phyloP scores from a whole-genome alignment of 2,888 invertebrate genomes.

The Aplocera efformata region DNA sequence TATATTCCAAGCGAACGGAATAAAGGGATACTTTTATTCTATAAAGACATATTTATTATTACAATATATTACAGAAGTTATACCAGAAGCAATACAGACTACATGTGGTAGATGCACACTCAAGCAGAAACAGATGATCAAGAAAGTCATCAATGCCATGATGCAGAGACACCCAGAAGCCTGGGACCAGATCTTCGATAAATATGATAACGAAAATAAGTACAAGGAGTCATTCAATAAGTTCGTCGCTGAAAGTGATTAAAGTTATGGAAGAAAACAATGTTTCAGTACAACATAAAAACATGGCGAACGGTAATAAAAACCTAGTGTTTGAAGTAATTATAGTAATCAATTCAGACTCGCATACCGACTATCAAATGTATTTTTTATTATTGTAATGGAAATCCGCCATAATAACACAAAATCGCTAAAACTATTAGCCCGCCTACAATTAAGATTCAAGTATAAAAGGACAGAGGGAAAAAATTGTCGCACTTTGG shows the following conservation, averaged over 20 bases:
- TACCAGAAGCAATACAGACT: conserved; percentile 85
- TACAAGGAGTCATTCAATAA: conserved; percentile 82
- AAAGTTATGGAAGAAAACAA: conserved; percentile 20
- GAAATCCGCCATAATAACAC: too few species aligned
- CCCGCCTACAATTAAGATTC: too few species aligned
- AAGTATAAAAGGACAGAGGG: too few species aligned
- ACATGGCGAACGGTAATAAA: too few species aligned
- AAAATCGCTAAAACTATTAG: too few species aligned
- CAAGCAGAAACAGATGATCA: conserved; percentile 81
- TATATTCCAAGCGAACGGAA: too few species aligned
- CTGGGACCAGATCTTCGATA: conserved; percentile 83
- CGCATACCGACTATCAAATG: too few species aligned
- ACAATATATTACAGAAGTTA: conserved; percentile 73
- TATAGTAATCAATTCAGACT: too few species aligned
- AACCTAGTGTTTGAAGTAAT: too few species aligned
- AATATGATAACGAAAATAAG: conserved; percentile 84
- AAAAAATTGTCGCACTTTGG: too few species aligned
- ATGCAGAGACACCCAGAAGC: conserved; percentile 82
- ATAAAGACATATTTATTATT: not conserved
- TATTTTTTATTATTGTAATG: too few species aligned
- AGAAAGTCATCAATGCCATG: conserved; percentile 82
- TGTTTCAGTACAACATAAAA: not conserved
- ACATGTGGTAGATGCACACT: conserved; percentile 85
- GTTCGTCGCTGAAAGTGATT: conserved; percentile 54
- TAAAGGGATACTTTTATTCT: not conserved